Evolutionary conservation across 2,888 invertebrate species (phyloP), one percentile per base, ranked within the genome.

Genomic region (Plemyria rubiginata): DNA sequence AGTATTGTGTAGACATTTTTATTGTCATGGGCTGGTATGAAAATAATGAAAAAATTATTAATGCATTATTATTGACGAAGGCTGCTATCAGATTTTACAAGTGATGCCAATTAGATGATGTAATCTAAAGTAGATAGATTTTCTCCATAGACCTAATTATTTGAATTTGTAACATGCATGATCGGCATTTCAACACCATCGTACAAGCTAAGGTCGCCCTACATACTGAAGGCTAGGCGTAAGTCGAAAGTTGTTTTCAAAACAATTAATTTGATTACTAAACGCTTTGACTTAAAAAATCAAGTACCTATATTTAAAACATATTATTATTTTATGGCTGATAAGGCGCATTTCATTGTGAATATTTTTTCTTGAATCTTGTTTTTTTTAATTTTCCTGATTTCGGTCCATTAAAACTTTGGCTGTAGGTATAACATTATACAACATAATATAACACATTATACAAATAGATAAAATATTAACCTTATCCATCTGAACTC

Each of bases 191-290:
- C 56, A 56, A 48, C 61, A 48, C 38, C 28, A 54, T 60, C 51
- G 22, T 29, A 8, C 36, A 15, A 22, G 41, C 13, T 55, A 52
- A 53, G 58, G 53, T 56, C 51, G 54, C 15, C 49, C 40, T 58
- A 60, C 32, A 60, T 54, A 32, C 48, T 32, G 51, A 58, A 58
- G 60, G 60, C 49, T 13, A 59, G 51, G 22, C 15, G 41, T 43
- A n/a, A 43, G 48, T 55, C 12, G 60, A 64, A 64, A 64, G 64
- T 64, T 38, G 60, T 60, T 65, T 60, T 61, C 22, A 54, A 54
- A 58, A 49, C 46, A 16, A 40, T 29, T 32, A 53, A 32, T 38
- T 2, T 11, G 32, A 6, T 49, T 45, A 16, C 45, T 8, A 15
- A 45, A 16, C 9, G 45, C 8, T 9, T 11, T 16, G 45, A 45